Evolutionary conservation across 2,888 invertebrate genomes (phyloP), one percentile per base, ranked within the genome.

Genomic region (Marronus borbonicus): DNA sequence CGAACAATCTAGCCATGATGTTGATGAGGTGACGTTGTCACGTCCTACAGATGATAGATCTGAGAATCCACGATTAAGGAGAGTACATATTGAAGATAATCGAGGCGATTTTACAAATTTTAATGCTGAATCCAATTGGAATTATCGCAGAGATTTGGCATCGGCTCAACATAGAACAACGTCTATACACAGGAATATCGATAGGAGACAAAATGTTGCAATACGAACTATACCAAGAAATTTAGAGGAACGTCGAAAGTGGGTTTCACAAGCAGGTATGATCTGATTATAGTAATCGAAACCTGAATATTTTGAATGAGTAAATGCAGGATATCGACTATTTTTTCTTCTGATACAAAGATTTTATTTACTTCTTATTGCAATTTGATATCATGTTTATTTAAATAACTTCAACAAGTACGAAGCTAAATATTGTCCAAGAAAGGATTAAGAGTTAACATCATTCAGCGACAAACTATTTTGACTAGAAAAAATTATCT

Each of bases 101-200:
- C 62, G 24, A 20, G 60, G 60, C n/a, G 72, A 74, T 44, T 24
- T 50, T 50, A 24, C 20, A 28, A 50, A 20, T 49, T 44, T 44
- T 49, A 8, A n/a, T 44, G 60, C 24, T 7, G 39, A 24, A 44
- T 44, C 72, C 4, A 49, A 44, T 24, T 58, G 58, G 66, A n/a
- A 39, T 68, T 68, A 76, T 5, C 39, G 65, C 20, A 52, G 76
- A 31, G 58, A 69, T 31, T 66, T 68, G 3, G 60, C 64, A 12
- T 62, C 64, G n/a, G 64, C 70, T 0, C 77, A 76, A 0, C 75
- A 80, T 50, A 76, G 83, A 28, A 82, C 80, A 31, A 82, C 81
- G 8, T 83, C 83, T 1, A 79, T 83, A 55, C 83, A 83, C 76
- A 81, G 82, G 20, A 82, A 82, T 76, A 72, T 76, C 14, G 60